phyloP scores from a whole-genome alignment of 2,888 invertebrate genomes.

The Drosophila colorata region DNA sequence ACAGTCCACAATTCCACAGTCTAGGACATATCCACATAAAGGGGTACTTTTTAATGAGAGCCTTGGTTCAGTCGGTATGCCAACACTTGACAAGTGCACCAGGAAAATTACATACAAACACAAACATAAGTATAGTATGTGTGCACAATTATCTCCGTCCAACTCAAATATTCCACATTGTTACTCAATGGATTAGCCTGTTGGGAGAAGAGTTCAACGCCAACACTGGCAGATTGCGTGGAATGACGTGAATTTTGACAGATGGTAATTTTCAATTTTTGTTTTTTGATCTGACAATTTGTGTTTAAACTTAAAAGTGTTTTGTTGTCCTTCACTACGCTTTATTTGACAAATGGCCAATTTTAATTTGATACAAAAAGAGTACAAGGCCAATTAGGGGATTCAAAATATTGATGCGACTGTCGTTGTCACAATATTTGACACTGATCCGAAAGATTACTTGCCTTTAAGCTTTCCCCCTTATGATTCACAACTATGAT shows the following conservation, averaged over 20 bases:
- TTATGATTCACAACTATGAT: too few species aligned
- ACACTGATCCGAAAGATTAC: slow-evolving; percentile 48
- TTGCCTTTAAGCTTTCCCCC: neutral
- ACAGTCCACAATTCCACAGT: slow-evolving; percentile 11
- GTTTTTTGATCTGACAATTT: slow-evolving; percentile 83
- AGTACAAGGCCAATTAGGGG: slow-evolving; percentile 51
- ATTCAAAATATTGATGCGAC: slow-evolving; percentile 56
- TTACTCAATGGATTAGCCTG: slow-evolving; percentile 57
- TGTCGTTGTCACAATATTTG: slow-evolving; percentile 82
- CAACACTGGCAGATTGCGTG: slow-evolving; percentile 58
- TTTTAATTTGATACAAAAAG: slow-evolving; percentile 66
- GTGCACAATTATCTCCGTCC: slow-evolving; percentile 57
- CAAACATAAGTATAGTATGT: slow-evolving; percentile 54
- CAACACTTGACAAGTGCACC: slow-evolving; percentile 77
- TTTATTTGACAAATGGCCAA: slow-evolving; percentile 74
- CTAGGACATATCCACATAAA: slow-evolving; percentile 35
- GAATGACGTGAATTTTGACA: slow-evolving; percentile 83
- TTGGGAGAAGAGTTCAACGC: slow-evolving; percentile 30
- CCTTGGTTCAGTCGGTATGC: slow-evolving; percentile 63
- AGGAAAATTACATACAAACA: slow-evolving; percentile 58
- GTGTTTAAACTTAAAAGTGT: slow-evolving; percentile 69
- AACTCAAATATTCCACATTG: slow-evolving; percentile 47
- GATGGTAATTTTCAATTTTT: slow-evolving; percentile 83
- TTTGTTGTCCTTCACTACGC: slow-evolving; percentile 73
- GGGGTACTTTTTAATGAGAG: slow-evolving; percentile 72